Evolutionary conservation across 2,113 vertebrate genomes (phyloP).

Genomic region (Periophthalmus modestus): DNA sequence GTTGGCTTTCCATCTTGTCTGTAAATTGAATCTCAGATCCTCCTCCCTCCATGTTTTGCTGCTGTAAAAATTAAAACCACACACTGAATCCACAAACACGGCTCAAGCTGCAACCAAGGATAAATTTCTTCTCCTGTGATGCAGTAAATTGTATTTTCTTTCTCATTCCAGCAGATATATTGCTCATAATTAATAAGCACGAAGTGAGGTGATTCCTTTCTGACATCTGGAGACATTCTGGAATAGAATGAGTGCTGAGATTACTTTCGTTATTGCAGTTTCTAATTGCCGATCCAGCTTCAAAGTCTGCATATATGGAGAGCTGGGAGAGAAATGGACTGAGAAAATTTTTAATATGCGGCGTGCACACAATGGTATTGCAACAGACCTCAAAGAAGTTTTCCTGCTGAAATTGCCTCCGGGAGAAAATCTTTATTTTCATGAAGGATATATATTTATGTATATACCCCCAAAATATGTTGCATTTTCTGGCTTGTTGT

Average conservation of each 20-base stretch:
- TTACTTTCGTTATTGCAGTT: conserved; percentile 10
- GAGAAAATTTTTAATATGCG: not conserved
- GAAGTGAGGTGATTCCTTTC: conserved; percentile 33
- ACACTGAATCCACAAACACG: conserved; percentile 62
- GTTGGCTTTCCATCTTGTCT: conserved; percentile 71
- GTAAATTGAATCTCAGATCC: conserved; percentile 72
- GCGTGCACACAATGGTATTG: not conserved
- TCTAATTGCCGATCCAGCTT: conserved; percentile 12
- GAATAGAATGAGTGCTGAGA: not conserved
- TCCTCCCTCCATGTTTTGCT: conserved; percentile 42
- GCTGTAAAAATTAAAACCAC: conserved; percentile 58
- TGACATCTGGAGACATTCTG: conserved; percentile 28
- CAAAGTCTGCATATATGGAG: not conserved
- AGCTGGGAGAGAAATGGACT: not conserved
- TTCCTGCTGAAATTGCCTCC: not conserved
- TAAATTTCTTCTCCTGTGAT: conserved; percentile 53
- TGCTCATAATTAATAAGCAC: conserved; percentile 64
- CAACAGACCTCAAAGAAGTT: not conserved
- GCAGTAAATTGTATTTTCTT: conserved; percentile 59
- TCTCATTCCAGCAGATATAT: conserved; percentile 33
- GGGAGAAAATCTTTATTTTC: too few relatives aligned
- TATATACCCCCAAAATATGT: too few relatives aligned
- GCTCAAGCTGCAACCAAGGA: conserved; percentile 34
- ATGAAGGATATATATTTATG: too few relatives aligned
- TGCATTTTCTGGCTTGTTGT: too few relatives aligned